Evolutionary conservation across 2,888 invertebrate species (phyloP).

Genomic region (Diabrotica balteata): DNA sequence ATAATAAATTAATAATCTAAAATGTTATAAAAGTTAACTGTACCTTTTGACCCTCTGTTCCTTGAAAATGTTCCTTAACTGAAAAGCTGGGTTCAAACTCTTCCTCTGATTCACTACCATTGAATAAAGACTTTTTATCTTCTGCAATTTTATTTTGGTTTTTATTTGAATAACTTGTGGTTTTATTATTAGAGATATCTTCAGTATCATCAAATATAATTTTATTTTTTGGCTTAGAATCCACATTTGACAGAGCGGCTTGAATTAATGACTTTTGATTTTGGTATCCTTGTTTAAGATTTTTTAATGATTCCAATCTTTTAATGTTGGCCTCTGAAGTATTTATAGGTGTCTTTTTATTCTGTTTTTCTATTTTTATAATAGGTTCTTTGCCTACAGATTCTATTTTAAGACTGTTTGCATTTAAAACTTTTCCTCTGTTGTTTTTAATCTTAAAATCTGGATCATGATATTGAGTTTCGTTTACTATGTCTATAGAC

Average conservation of each 20-base stretch:
- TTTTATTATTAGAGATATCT: conserved; percentile 43
- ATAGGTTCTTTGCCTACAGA: conserved; percentile 48
- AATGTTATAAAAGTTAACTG: no score
- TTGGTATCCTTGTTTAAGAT: conserved; percentile 70
- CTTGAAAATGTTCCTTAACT: conserved; percentile 72
- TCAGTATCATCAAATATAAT: conserved; percentile 69
- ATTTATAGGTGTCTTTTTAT: conserved; percentile 35
- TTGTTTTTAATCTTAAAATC: conserved; percentile 48
- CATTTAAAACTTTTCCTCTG: conserved; percentile 42
- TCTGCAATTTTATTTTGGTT: conserved; percentile 34
- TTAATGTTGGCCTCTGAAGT: conserved; percentile 67
- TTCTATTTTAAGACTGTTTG: conserved; percentile 48
- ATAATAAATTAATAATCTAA: no score
- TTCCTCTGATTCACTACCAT: conserved; percentile 41
- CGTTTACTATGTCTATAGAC: conserved; percentile 3
- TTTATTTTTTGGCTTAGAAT: conserved; percentile 66
- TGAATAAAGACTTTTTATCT: conserved; percentile 55
- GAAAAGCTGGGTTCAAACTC: conserved; percentile 65
- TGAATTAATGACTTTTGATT: conserved; percentile 71
- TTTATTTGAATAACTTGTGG: conserved; percentile 46
- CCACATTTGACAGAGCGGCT: conserved; percentile 68
- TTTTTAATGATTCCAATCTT: conserved; percentile 71
- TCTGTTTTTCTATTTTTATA: conserved; percentile 38
- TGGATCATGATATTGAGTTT: conserved; percentile 16
- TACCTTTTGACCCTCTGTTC: conserved; percentile 69